Evolutionary conservation across 1,140 invertebrate species (phyloP).

Genomic region (Diachasmimorpha longicaudata): DNA sequence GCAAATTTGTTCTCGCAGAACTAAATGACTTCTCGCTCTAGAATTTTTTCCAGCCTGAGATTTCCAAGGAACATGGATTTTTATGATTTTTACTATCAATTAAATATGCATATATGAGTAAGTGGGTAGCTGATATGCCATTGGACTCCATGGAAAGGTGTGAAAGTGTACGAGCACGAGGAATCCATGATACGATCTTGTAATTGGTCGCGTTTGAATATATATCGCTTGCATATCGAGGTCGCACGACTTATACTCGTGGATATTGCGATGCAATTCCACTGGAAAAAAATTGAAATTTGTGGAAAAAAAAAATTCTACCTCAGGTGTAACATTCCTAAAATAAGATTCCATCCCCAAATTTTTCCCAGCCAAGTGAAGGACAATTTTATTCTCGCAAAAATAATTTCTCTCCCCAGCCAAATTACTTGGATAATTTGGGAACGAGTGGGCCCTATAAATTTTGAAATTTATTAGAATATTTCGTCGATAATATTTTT

Average conservation of each 20-base stretch:
- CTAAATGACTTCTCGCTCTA: neutral
- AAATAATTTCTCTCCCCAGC: too few species aligned
- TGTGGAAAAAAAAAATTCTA: neutral
- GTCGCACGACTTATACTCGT: constrained; percentile 26
- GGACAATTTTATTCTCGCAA: too few species aligned
- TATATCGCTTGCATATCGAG: constrained; percentile 35
- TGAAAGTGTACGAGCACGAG: constrained; percentile 31
- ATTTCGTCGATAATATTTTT: too few species aligned
- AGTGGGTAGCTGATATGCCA: constrained; percentile 11
- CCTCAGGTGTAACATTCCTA: neutral
- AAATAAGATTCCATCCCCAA: too few species aligned
- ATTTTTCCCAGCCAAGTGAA: too few species aligned
- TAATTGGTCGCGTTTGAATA: constrained; percentile 28
- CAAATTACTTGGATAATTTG: too few species aligned
- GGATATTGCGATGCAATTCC: neutral
- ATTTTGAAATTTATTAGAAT: too few species aligned
- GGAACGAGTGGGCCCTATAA: too few species aligned
- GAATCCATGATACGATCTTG: constrained; percentile 26
- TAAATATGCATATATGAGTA: constrained; percentile 17
- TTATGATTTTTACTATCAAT: neutral
- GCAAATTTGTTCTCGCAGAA: too few species aligned
- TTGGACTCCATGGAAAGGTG: constrained; percentile 27
- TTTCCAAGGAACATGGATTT: neutral
- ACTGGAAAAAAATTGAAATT: neutral
- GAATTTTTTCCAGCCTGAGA: neutral